Evolutionary conservation across 2,888 invertebrate genomes (phyloP), one percentile per base, ranked within the genome.

Genomic region (Rotaria socialis): DNA sequence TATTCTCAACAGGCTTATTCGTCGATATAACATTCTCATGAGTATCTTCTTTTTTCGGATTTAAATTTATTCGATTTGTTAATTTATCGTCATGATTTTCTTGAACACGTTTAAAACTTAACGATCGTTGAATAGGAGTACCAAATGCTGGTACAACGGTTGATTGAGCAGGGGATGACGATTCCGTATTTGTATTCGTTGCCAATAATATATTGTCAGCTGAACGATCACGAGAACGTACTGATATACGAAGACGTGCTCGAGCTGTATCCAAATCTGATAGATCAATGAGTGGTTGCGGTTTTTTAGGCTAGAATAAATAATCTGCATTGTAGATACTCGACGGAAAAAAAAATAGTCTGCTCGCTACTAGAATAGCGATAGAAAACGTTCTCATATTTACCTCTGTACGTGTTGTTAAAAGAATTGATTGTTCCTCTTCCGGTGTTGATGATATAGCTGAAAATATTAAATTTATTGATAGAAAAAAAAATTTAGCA

Each of bases 211-310:
- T 47, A 47, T 75, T 75, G 27, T 75, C 75, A n/a, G 75, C 75
- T 75, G 75, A 75, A 75, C 75, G 75, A 75, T 75, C 75, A 75
- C 75, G 75, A 6, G 67, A 16, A 75, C 75, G 75, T 43, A 16
- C 47, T 22, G 75, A 75, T 24, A 75, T 43, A 22, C 75, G 75
- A 75, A 75, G 75, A 22, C 47, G 41, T 75, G 75, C 75, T 75
- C 75, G 75, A 75, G 47, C 41, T 22, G 75, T 7, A 75, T 75
- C 75, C 43, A 75, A 43, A 43, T 75, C 75, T 24, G 75, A 43
- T 75, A 43, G 24, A 75, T 47, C 47, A 75, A 75, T 24, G 22
- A 75, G 16, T 75, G 43, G 75, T 67, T 67, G 67, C 8, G 3
- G 27, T 27, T 27, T 35, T 67, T 67, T 67, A 5, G 67, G 14